Conservation (phyloP, 2,888 invertebrate species). For the Crossocerus cetratus region DNA sequence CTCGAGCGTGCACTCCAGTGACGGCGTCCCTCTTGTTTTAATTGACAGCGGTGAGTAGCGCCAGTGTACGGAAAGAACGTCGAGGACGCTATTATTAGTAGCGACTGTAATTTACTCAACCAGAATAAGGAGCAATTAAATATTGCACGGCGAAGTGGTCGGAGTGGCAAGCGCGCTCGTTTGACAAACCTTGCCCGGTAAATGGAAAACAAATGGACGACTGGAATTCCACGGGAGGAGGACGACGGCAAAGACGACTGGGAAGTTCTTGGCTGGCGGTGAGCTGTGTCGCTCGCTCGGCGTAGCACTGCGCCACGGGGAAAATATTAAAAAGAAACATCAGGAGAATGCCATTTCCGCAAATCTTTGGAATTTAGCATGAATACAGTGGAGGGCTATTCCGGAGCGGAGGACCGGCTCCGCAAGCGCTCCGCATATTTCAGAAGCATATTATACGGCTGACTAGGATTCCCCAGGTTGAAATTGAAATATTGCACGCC, state of each 20-base stretch:
- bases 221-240: slow-evolving; percentile 51
- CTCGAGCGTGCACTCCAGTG: neutral
- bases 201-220: slow-evolving; percentile 34
- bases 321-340: slow-evolving; percentile 32
- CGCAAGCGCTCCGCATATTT: neutral
- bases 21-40: slow-evolving; percentile 26
- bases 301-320: neutral
- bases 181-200: slow-evolving; percentile 56
- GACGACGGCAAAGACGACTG: slow-evolving; percentile 40
- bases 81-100: slow-evolving; percentile 36
- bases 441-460: neutral
- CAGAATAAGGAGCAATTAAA: slow-evolving; percentile 57
- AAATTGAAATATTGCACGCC: neutral
- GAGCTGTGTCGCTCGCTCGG: neutral
- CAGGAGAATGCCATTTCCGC: slow-evolving; percentile 46
- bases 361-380: slow-evolving; percentile 22
- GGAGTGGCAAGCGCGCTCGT: slow-evolving; percentile 44
- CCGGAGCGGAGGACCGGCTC: neutral
- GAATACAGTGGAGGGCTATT: neutral
- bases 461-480: neutral
- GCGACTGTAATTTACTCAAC: slow-evolving; percentile 42
- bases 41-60: too few species aligned
- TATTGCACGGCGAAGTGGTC: slow-evolving; percentile 48
- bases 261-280: neutral
- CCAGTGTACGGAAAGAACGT: too few species aligned